A percentile compares a stretch with the other conserved stretches of the same genome.
Conservation (phyloP, 1,140 invertebrate genomes). For the Bicyclus anynana region DNA sequence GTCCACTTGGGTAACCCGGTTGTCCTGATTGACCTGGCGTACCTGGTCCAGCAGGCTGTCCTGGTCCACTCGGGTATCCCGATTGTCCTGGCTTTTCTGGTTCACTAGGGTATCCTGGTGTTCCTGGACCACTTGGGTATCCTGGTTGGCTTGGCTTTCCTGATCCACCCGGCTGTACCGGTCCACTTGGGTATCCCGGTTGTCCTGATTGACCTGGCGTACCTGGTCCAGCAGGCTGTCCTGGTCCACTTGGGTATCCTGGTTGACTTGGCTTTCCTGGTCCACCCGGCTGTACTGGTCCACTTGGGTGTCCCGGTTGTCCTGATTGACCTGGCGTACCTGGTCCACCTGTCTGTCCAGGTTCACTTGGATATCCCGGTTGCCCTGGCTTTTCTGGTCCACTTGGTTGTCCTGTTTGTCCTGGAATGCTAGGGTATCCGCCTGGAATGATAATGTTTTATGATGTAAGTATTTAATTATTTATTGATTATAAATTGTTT, state of each 20-base stretch:
- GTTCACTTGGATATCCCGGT: neutral
- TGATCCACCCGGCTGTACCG: neutral
- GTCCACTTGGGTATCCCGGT: neutral
- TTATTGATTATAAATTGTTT: no score
- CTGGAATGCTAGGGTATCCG: slow-evolving; percentile 14
- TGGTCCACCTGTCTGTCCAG: neutral
- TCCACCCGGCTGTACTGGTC: neutral
- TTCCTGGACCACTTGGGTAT: neutral
- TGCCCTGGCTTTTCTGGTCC: neutral
- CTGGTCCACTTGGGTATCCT: neutral
- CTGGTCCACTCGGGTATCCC: neutral
- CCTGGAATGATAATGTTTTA: no score
- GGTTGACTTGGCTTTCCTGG: neutral
- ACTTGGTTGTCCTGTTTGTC: neutral
- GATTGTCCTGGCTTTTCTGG: neutral
- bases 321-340: neutral
- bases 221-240: slow-evolving; percentile 1
- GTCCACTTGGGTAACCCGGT: slow-evolving; percentile 6
- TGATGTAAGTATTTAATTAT: no score
- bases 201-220: neutral
- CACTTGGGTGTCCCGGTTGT: neutral
- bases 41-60: neutral
- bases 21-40: neutral
- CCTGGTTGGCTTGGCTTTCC: neutral
- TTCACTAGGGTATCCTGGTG: neutral